Percentiles rank a stretch among this genome's conserved stretches.
Evolutionary conservation across 2,888 invertebrate genomes (phyloP).

Genomic region (Trachelus troglodyta): DNA sequence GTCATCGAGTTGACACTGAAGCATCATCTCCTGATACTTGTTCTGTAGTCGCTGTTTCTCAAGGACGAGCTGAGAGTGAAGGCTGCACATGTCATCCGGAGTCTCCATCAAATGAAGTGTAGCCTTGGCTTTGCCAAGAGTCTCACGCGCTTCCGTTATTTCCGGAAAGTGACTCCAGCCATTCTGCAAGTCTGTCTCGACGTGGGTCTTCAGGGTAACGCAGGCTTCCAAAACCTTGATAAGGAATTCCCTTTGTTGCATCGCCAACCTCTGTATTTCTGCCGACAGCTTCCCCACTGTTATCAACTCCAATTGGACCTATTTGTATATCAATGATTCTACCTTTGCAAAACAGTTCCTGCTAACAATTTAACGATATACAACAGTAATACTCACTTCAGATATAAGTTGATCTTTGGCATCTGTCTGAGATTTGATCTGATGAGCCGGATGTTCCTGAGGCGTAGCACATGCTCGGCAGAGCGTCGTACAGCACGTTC

Average conservation of each 20-base stretch:
- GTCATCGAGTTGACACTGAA: slow-evolving; percentile 79
- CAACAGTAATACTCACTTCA: slow-evolving; percentile 66
- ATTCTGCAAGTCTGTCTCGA: slow-evolving; percentile 79
- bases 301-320: slow-evolving; percentile 74
- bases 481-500: slow-evolving; percentile 73
- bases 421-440: slow-evolving; percentile 76
- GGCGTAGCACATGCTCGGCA: slow-evolving; percentile 77
- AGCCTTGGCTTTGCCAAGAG: slow-evolving; percentile 72
- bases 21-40: slow-evolving; percentile 78
- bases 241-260: slow-evolving; percentile 79
- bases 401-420: slow-evolving; percentile 75
- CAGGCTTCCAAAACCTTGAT: slow-evolving; percentile 80
- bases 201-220: slow-evolving; percentile 79
- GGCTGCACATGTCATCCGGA: slow-evolving; percentile 72
- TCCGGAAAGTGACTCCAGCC: slow-evolving; percentile 75
- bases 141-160: slow-evolving; percentile 75
- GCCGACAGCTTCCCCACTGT: slow-evolving; percentile 77
- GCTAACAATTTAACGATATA: background rate
- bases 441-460: slow-evolving; percentile 75
- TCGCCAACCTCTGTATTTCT: slow-evolving; percentile 77
- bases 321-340: slow-evolving; percentile 7
- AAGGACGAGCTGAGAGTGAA: slow-evolving; percentile 72
- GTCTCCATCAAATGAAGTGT: slow-evolving; percentile 72
- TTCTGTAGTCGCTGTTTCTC: slow-evolving; percentile 77
- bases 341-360: background rate